These are phyloP conservation scores for Atlantisia rogersi DNA, from an alignment of 2,113 vertebrate species.

Conservation along the genomic window DNA sequence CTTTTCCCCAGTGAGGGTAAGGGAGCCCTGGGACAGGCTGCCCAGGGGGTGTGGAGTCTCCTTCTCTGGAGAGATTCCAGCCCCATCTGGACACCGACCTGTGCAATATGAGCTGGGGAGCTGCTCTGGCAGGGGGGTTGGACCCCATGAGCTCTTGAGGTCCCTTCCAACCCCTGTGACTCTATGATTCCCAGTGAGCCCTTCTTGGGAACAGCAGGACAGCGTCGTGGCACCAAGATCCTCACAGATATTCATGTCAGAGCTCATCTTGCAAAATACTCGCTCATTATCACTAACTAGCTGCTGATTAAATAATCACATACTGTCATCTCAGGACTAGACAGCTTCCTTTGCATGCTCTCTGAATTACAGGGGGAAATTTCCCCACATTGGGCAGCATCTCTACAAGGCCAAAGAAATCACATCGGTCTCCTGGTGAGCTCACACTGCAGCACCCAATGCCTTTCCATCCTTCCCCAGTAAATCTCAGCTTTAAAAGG, in stretches of 20 bases:
- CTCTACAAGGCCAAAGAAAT: not conserved
- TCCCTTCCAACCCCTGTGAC: too few species aligned
- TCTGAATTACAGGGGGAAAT: not conserved
- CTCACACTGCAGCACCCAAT: not conserved
- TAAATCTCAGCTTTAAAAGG: not conserved
- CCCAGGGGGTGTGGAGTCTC: too few species aligned
- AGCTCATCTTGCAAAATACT: slow-evolving; percentile 24
- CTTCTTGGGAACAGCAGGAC: not conserved
- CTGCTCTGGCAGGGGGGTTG: too few species aligned
- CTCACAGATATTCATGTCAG: not conserved
- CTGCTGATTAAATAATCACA: slow-evolving; percentile 28
- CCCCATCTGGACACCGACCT: too few species aligned
- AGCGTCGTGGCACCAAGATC: not conserved
- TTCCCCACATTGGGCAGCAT: not conserved
- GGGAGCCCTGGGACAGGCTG: too few species aligned
- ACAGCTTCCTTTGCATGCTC: not conserved
- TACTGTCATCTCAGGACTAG: not conserved
- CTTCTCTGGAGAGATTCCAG: too few species aligned
- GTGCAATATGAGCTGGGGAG: too few species aligned
- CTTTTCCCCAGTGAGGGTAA: too few species aligned
- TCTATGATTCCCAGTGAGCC: fast-evolving
- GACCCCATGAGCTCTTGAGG: too few species aligned
- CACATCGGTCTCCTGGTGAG: not conserved
- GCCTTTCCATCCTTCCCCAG: not conserved
- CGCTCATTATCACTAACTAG: slow-evolving; percentile 13